Evolutionary conservation across 2,113 vertebrate genomes (phyloP).

Genomic region (Hemiprocne comata): DNA sequence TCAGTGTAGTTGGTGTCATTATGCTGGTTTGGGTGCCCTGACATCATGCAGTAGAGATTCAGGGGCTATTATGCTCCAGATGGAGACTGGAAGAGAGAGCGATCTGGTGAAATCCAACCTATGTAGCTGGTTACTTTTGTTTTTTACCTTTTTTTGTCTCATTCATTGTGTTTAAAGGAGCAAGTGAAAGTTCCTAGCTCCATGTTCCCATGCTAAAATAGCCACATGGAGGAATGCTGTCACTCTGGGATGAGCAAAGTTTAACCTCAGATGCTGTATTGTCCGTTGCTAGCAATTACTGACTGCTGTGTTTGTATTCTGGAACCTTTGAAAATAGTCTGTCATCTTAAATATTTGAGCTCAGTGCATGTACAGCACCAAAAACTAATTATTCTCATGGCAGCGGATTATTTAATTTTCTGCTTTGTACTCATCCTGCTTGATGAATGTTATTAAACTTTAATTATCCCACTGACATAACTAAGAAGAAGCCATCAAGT

Average conservation of each 20-base stretch:
- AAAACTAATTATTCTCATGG: neutral
- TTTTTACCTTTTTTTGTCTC: neutral
- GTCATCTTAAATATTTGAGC: neutral
- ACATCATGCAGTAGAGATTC: neutral
- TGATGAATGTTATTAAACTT: neutral
- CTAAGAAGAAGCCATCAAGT: neutral
- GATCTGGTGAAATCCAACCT: neutral
- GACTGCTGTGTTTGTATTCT: neutral
- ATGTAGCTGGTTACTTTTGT: neutral
- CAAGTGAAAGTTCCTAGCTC: neutral
- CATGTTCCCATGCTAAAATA: neutral
- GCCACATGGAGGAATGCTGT: neutral
- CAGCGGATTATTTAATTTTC: neutral
- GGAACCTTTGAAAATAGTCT: neutral
- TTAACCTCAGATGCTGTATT: neutral
- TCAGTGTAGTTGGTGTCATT: neutral
- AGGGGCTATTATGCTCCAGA: neutral
- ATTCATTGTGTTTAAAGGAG: neutral
- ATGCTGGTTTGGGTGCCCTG: neutral
- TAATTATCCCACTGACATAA: neutral
- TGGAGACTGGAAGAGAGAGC: neutral
- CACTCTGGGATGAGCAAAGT: neutral
- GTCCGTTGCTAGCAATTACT: neutral
- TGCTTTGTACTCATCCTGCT: neutral
- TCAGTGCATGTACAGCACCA: neutral